Evolutionary conservation across 1,140 invertebrate genomes (phyloP).

Genomic region (Polypedilum vanderplanki): DNA sequence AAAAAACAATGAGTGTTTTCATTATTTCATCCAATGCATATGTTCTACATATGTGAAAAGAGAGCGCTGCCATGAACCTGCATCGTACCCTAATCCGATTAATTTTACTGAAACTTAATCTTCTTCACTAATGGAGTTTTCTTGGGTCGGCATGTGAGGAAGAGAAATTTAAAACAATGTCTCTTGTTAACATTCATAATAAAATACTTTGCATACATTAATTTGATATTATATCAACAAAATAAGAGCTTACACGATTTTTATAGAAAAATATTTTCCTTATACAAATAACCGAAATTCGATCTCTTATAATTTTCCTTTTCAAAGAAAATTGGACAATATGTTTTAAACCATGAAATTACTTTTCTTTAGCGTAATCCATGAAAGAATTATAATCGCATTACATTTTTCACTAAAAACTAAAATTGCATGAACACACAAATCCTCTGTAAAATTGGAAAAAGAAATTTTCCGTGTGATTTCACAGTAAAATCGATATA

Average conservation of each 20-base stretch:
- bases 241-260: not conserved
- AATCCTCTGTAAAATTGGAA: conserved; percentile 12
- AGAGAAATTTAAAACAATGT: not conserved
- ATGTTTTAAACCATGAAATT: too few species aligned
- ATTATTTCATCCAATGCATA: too few species aligned
- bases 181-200: not conserved
- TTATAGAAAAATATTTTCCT: not conserved
- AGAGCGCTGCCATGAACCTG: too few species aligned
- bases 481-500: not conserved
- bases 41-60: too few species aligned
- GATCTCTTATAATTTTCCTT: too few species aligned
- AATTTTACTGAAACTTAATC: conserved; percentile 13
- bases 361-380: too few species aligned
- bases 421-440: not conserved
- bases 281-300: too few species aligned
- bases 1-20: too few species aligned
- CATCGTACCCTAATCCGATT: not conserved
- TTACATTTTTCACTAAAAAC: conserved; percentile 9
- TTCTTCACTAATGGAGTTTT: not conserved
- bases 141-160: not conserved
- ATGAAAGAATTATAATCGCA: not conserved
- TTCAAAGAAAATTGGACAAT: too few species aligned
- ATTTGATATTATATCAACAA: conserved; percentile 1
- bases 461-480: not conserved
- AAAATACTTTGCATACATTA: not conserved